Evolutionary conservation across 2,888 invertebrate species (phyloP), one percentile per base, ranked within the genome.

Genomic region (Andrena fulva): DNA sequence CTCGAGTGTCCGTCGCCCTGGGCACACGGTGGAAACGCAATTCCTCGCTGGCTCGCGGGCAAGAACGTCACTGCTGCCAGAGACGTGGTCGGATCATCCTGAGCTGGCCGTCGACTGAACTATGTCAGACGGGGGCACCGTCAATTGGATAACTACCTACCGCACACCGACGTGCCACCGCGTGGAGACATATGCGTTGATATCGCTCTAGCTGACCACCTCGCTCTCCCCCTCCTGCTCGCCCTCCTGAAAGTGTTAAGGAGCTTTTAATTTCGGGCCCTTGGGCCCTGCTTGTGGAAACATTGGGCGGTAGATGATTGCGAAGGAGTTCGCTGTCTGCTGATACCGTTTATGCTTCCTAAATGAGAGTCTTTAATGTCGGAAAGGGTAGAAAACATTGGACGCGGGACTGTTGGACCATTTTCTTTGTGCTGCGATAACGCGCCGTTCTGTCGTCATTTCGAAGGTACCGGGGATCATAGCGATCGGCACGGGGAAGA

Each of bases 81-180:
- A 86, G 79, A 83, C 82, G 73, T 73, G 68, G 77, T 70, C 80
- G 80, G 90, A 92, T 91, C 91, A 90, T 91, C 90, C 91, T 89
- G 86, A 91, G 92, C 90, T 91, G 90, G 91, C 89, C 91, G 88
- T 88, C 90, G 92, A 93, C 93, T 92, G 93, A 92, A 92, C 92
- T 92, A 92, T 92, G 92, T 92, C 92, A 92, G 92, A 90, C 91
- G 89, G 91, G 89, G 90, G 91, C 91, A 90, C 91, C 84, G 91
- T 92, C 92, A 93, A 93, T 93, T 93, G 92, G 87, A 93, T 93
- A 93, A 93, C 89, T 92, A 92, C 91, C 91, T 92, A 89, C 90
- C 84, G 85, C 89, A 87, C 86, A 88, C 82, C 85, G 88, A 89
- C 87, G 89, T 87, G 72, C 73, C 75, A 67, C 85, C 62, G 77